phyloP scores from a whole-genome alignment of 2,888 invertebrate genomes.

The Melitaea athalia region DNA sequence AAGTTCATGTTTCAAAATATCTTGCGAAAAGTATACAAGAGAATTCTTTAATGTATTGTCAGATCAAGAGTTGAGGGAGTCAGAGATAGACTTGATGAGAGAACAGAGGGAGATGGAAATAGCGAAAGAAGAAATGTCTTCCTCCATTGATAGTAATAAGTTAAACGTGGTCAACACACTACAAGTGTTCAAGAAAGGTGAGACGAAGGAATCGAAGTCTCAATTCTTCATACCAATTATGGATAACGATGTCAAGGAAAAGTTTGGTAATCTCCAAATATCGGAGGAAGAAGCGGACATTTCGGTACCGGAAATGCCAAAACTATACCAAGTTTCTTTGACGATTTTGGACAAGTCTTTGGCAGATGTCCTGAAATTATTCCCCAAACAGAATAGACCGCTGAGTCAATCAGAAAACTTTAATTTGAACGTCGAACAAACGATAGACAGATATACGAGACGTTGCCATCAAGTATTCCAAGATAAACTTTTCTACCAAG shows the following conservation, averaged over 20 bases:
- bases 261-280: conserved; percentile 68
- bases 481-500: conserved; percentile 76
- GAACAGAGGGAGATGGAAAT: conserved; percentile 56
- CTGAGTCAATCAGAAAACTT: conserved; percentile 77
- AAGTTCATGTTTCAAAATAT: conserved; percentile 73
- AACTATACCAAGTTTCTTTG: conserved; percentile 60
- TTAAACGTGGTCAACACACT: conserved; percentile 67
- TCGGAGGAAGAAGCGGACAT: conserved; percentile 68
- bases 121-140: conserved; percentile 61
- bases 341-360: conserved; percentile 65
- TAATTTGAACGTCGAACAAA: conserved; percentile 67
- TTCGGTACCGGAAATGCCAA: conserved; percentile 63
- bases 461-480: conserved; percentile 78
- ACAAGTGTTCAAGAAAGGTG: conserved; percentile 72
- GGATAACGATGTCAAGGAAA: conserved; percentile 61
- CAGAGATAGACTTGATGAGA: conserved; percentile 60
- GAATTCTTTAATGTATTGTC: conserved; percentile 64
- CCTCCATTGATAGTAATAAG: conserved; percentile 73
- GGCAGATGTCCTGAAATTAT: conserved; percentile 64
- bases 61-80: conserved; percentile 63
- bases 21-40: conserved; percentile 74
- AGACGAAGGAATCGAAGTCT: conserved; percentile 73
- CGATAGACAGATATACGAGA: conserved; percentile 73
- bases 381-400: conserved; percentile 75
- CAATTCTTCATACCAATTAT: conserved; percentile 76